Base-by-base conservation (phyloP, 2,888 invertebrate genomes). In the Caenorhabditis sinica region DNA sequence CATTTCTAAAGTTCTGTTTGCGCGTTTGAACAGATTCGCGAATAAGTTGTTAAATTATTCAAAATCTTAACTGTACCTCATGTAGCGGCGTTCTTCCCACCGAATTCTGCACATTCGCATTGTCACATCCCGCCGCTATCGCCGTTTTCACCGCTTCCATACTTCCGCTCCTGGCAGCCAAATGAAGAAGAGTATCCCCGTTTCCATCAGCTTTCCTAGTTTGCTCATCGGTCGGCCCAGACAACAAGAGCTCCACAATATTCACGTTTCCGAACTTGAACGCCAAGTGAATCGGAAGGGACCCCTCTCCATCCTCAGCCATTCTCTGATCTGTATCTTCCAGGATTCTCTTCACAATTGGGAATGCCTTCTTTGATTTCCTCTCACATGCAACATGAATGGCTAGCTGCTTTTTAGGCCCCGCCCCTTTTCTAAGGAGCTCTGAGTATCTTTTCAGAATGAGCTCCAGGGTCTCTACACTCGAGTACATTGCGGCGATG, bases 21-120 rank as follows among this genome's bases (percentile, higher is more conserved):
- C n/a, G n/a, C n/a, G n/a, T n/a, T n/a, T n/a, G n/a, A n/a, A n/a
- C 33, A 36, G 33, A 36, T 36, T 36, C 9, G 33, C 9, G n/a
- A 49, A 49, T 6, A 2, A 28, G 5, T 33, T 1, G n/a, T n/a
- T n/a, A 33, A 33, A 33, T 6, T 6, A 6, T 33, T 33, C 33
- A 33, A 33, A 33, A 33, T 0, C 17, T 17, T 28, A 17, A n/a
- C 8, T 33, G 9, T 49, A 97, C 97, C 89, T 99, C 96, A 93
- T 99, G 98, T 66, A 99, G 94, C 0, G 98, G 95, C 0, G 98
- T 97, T 93, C 97, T 96, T 0, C 98, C 98, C 82, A 97, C 96
- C 4, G 95, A 79, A 93, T 98, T 99, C 93, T 96, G 96, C 75
- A 96, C 95, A 93, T 99, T 98, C 81, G 98, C 96, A 86, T 95